Evolutionary conservation across 64 coral and sea anemone species (phyloP).

Genomic region (Astreopora myriophthalma): DNA sequence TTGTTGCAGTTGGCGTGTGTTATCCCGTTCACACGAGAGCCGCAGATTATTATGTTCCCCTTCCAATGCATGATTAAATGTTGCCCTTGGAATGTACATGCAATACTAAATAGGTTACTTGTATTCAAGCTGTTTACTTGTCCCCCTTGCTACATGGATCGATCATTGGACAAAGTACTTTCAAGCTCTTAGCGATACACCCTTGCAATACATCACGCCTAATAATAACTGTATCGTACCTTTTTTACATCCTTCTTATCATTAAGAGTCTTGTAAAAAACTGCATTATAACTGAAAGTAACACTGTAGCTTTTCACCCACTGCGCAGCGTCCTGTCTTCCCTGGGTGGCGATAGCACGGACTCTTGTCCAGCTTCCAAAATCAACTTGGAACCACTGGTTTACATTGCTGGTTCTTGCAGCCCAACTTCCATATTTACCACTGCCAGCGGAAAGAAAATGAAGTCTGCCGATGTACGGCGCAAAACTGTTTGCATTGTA

Average conservation of each 20-base stretch:
- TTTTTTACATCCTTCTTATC: background rate
- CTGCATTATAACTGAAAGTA: slow-evolving; percentile 26
- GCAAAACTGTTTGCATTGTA: background rate
- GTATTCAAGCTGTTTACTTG: too few relatives aligned
- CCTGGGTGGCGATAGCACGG: slow-evolving; percentile 22
- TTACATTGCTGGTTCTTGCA: background rate
- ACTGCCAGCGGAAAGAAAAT: slow-evolving; percentile 2
- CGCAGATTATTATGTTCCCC: too few relatives aligned
- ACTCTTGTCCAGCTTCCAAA: slow-evolving; percentile 37
- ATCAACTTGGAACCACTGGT: slow-evolving; percentile 65
- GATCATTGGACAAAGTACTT: too few relatives aligned
- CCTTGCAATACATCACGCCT: too few relatives aligned
- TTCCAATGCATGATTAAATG: too few relatives aligned
- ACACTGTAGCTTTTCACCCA: slow-evolving; percentile 64
- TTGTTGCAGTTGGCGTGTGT: too few relatives aligned
- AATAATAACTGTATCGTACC: background rate
- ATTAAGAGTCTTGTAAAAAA: background rate
- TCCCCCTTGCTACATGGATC: too few relatives aligned
- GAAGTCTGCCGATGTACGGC: slow-evolving; percentile 37
- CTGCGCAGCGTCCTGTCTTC: slow-evolving; percentile 14
- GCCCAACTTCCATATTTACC: slow-evolving; percentile 38
- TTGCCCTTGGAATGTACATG: too few relatives aligned
- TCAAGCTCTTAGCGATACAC: too few relatives aligned
- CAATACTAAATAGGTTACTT: too few relatives aligned
- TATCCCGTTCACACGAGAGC: too few relatives aligned